phyloP scores from a whole-genome alignment of 2,888 invertebrate species.

The Phoenoteleia sp. region DNA sequence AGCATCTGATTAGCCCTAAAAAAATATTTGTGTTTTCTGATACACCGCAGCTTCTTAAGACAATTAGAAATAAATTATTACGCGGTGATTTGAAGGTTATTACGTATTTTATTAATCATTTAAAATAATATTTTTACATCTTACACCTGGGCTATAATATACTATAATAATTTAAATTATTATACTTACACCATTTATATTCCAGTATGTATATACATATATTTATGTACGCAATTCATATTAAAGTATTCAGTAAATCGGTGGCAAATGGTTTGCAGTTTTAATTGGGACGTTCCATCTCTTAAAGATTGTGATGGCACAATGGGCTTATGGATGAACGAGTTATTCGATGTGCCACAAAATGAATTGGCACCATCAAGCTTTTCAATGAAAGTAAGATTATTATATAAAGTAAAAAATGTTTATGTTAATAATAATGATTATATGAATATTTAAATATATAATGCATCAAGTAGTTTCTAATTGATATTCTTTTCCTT shows the following conservation, averaged over 20 bases:
- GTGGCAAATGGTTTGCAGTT: constrained; percentile 24
- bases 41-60: constrained; percentile 21
- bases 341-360: constrained; percentile 25
- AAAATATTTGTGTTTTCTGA: constrained; percentile 26
- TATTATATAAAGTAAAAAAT: constrained; percentile 13
- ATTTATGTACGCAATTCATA: not conserved
- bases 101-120: not conserved
- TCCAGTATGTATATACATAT: not conserved
- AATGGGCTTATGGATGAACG: constrained; percentile 15
- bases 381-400: not conserved
- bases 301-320: constrained; percentile 30
- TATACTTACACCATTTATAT: too few species aligned
- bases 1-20: not conserved
- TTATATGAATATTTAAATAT: too few species aligned
- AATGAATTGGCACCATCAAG: constrained; percentile 5
- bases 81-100: not conserved
- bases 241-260: constrained; percentile 25
- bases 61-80: constrained; percentile 1
- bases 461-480: not conserved
- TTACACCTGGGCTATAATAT: not conserved
- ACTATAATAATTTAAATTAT: not conserved
- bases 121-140: not conserved
- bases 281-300: constrained; percentile 33
- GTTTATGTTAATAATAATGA: not conserved
- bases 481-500: not conserved